Evolutionary conservation across 2,113 vertebrate genomes (phyloP).

Genomic region (Pseudolaguvia tuberculata): DNA sequence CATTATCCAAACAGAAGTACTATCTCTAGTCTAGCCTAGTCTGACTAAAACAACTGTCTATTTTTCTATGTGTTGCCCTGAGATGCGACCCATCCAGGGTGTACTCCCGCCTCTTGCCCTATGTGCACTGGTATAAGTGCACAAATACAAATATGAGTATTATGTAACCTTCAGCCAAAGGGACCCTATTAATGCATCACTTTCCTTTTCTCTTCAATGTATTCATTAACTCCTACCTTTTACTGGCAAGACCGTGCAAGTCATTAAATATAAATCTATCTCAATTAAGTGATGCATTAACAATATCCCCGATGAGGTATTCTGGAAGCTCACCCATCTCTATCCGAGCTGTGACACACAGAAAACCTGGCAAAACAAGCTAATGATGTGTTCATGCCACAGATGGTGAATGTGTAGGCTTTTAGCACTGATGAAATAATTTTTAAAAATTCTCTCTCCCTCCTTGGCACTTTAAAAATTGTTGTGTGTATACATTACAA

Average conservation of each 20-base stretch:
- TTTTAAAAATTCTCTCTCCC: slow-evolving; percentile 56
- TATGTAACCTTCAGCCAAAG: slow-evolving; percentile 58
- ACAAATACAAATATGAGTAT: slow-evolving; percentile 60
- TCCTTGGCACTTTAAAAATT: slow-evolving; percentile 2
- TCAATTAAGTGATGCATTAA: slow-evolving; percentile 65
- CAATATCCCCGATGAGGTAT: slow-evolving; percentile 55
- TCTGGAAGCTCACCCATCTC: slow-evolving; percentile 45
- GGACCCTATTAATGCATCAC: slow-evolving; percentile 55
- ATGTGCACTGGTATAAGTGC: no score
- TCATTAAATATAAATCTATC: slow-evolving; percentile 69
- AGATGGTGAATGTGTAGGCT: slow-evolving; percentile 58
- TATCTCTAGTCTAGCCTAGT: no score
- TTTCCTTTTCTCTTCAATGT: slow-evolving; percentile 28
- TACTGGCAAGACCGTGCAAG: slow-evolving; percentile 46
- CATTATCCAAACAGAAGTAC: no score
- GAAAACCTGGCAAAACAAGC: slow-evolving; percentile 53
- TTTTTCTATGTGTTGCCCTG: no score
- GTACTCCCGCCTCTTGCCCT: no score
- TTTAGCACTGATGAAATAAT: slow-evolving; percentile 53
- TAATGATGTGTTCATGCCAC: slow-evolving; percentile 60
- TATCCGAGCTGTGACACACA: slow-evolving; percentile 49
- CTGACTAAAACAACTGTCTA: no score
- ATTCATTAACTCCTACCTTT: slow-evolving; percentile 52
- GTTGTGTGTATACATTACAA: not conserved
- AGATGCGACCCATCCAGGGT: no score